Conservation (phyloP, 2,888 invertebrate species). For the Ochlodes sylvanus region DNA sequence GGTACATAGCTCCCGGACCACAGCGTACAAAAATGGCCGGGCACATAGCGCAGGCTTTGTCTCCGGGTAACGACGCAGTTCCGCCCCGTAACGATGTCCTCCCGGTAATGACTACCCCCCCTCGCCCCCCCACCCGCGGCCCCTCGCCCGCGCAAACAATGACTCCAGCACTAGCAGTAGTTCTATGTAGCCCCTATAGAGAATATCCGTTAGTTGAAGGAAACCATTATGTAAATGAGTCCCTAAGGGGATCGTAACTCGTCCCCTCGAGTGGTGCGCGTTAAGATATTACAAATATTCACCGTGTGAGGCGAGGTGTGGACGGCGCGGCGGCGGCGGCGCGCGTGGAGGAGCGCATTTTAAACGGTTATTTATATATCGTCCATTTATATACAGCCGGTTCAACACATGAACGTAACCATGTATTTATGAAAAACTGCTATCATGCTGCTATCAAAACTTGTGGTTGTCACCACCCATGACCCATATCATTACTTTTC, state of each 20-base stretch:
- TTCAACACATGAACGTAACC: no score
- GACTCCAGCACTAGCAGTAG: conserved; percentile 54
- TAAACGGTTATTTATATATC: no score
- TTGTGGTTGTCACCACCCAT: no score
- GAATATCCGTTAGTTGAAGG: conserved; percentile 35
- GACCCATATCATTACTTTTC: no score
- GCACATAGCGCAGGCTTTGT: conserved; percentile 74
- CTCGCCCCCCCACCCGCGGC: conserved; percentile 41
- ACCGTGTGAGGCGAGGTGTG: not conserved
- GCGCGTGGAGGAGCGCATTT: no score
- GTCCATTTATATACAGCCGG: no score
- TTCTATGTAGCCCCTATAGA: conserved; percentile 35
- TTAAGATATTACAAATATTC: conserved; percentile 19
- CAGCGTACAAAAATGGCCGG: conserved; percentile 63
- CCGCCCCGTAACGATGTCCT: conserved; percentile 76
- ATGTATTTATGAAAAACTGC: no score
- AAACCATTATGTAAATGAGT: conserved; percentile 38
- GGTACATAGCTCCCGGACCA: conserved; percentile 49
- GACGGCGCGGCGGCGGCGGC: no score
- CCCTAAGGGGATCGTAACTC: conserved; percentile 20
- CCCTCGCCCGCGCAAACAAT: conserved; percentile 52
- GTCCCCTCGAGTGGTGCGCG: conserved; percentile 19
- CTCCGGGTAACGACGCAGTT: conserved; percentile 74
- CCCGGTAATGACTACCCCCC: conserved; percentile 65
- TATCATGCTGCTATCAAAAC: no score